Conservation (phyloP, 2,113 vertebrate genomes). For the Phylloscopus trochilus region DNA sequence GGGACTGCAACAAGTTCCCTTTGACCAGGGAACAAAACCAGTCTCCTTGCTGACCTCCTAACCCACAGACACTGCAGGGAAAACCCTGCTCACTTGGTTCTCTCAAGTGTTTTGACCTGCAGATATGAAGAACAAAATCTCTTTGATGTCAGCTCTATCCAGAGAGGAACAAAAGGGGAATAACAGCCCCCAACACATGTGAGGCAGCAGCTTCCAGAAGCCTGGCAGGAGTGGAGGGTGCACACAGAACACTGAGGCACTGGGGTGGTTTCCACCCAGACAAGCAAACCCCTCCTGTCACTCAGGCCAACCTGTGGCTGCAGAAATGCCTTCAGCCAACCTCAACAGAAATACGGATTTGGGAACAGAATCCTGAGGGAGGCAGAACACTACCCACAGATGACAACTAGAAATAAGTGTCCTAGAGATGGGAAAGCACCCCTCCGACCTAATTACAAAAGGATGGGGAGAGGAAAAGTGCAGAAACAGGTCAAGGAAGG, state of each 20-base stretch:
- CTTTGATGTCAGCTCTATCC: not conserved
- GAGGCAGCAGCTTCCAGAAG: not conserved
- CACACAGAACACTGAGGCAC: rapidly evolving
- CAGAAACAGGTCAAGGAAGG: not conserved
- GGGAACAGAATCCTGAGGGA: not conserved
- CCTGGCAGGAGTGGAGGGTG: not conserved
- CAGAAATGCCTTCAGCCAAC: not conserved
- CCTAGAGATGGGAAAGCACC: not conserved
- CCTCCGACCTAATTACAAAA: not conserved
- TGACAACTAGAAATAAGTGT: not conserved
- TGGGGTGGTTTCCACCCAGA: not conserved
- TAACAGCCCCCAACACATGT: not conserved
- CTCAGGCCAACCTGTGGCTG: not conserved
- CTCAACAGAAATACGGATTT: not conserved
- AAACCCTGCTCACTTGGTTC: not conserved
- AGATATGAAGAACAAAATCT: not conserved
- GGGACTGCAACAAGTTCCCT: not conserved
- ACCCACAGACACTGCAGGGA: not conserved
- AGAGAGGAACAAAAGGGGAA: not conserved
- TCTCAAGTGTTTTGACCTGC: not conserved
- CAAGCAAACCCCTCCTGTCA: not conserved
- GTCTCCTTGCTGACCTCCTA: not conserved
- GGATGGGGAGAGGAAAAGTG: not conserved
- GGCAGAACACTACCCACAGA: not conserved
- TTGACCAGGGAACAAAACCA: not conserved